phyloP scores from a whole-genome alignment of 2,888 invertebrate species.

The Cephus pulcher region DNA sequence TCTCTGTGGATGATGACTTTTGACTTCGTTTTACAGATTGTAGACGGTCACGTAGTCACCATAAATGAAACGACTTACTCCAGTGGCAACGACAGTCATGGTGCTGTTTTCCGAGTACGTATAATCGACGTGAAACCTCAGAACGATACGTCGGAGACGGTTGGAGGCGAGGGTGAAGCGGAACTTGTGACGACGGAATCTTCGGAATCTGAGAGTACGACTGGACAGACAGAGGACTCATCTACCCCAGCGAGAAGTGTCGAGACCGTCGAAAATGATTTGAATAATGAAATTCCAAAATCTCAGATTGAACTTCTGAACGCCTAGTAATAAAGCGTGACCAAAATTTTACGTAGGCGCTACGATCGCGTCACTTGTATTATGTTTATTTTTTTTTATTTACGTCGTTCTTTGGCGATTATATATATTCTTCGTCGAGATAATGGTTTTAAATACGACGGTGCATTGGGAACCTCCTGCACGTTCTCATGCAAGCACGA shows the following conservation, averaged over 20 bases:
- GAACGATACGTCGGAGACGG: conserved; percentile 35
- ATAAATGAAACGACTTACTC: conserved; percentile 70
- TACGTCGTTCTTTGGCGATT: background rate
- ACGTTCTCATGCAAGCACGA: background rate
- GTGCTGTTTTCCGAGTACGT: conserved; percentile 65
- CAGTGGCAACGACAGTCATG: conserved; percentile 61
- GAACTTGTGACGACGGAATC: conserved; percentile 27
- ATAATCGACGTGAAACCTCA: conserved; percentile 67
- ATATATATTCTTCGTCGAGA: background rate
- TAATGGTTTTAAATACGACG: background rate
- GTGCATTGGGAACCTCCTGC: background rate
- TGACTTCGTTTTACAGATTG: conserved; percentile 58
- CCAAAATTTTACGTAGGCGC: background rate
- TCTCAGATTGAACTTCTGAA: conserved; percentile 51
- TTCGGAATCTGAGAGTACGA: conserved; percentile 19
- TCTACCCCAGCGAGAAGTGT: conserved; percentile 46
- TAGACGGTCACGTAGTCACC: conserved; percentile 69
- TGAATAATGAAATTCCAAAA: conserved; percentile 61
- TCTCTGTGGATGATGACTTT: background rate
- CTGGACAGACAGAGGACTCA: conserved; percentile 27
- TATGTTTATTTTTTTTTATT: background rate
- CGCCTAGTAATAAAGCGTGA: conserved; percentile 37
- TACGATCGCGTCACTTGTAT: background rate
- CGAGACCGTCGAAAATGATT: conserved; percentile 60
- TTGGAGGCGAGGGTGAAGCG: conserved; percentile 15